Base-by-base conservation (phyloP, 2,797 vertebrate genomes). In the Scarus forsteni region DNA sequence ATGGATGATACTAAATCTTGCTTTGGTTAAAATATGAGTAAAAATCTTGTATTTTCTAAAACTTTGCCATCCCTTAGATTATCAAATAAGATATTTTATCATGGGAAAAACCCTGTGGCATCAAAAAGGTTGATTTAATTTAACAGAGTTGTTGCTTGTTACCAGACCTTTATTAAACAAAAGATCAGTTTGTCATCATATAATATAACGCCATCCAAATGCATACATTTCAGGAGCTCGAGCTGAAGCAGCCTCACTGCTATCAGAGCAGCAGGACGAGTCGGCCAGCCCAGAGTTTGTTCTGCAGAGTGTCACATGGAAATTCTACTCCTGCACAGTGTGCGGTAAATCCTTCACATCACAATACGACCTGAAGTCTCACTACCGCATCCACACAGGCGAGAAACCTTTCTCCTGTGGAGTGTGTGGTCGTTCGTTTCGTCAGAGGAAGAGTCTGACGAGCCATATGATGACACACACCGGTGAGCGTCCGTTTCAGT, bases 311-410 rank as follows among this genome's bases (percentile, higher is more conserved):
- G 55, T 50, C 60, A 60, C 70, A 8, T 88, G 77, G 70, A 89
- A 83, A 16, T 67, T 60, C 19, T 84, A 88, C 19, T 42, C 53
- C 7, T 94, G 93, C 57, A 52, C 72, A 0, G 65, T 74, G 8
- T 94, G 94, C 10, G 81, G 87, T 0, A 93, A 91, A 60, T 86
- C 86, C 56, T 94, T 92, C 79, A 72, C 85, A 1, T 86, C 89
- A 8, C 73, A 85, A 64, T 91, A 84, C 63, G 80, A 83, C 83
- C 77, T 94, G 14, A 89, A 74, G 55, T 66, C 83, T 0, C 93
- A 94, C 46, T 51, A 62, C 43, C 87, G 81, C 10, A 53, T 88
- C 63, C 92, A 94, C 91, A 84, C 85, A 0, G 89, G 85, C 0
- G 92, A 92, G 65, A 87, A 84, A 59, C 90, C 89, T 0, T 93